phyloP scores from a whole-genome alignment of 2,113 vertebrate genomes.

The Grammomys surdaster region DNA sequence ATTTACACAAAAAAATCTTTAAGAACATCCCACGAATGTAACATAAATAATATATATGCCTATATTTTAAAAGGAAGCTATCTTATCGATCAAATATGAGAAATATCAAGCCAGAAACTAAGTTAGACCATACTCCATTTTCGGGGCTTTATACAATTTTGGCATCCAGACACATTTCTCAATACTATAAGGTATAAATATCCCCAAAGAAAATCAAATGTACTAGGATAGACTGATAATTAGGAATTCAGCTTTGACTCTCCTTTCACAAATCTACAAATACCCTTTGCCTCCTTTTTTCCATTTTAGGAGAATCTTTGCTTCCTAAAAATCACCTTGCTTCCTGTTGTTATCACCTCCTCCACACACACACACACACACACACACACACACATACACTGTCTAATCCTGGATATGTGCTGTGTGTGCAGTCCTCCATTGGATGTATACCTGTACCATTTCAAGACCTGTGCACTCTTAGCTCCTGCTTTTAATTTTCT shows the following conservation, averaged over 20 bases:
- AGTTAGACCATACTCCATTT: conserved; percentile 70
- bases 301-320: conserved; percentile 62
- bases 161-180: conserved; percentile 73
- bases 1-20: conserved; percentile 52
- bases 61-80: conserved; percentile 66
- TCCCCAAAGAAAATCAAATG: conserved; percentile 73
- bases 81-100: conserved; percentile 71
- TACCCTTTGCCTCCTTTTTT: conserved; percentile 70
- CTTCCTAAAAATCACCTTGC: conserved; percentile 10
- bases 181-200: conserved; percentile 73
- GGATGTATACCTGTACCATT: background rate
- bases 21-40: conserved; percentile 37
- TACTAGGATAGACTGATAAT: conserved; percentile 74
- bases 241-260: conserved; percentile 74
- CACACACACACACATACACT: background rate
- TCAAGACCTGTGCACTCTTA: conserved; percentile 14
- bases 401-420: background rate
- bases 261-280: conserved; percentile 77
- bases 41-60: conserved; percentile 4
- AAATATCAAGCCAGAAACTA: conserved; percentile 68
- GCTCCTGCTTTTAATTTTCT: background rate
- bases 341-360: conserved; percentile 37
- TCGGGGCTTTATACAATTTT: conserved; percentile 12
- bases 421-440: background rate
- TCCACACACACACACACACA: background rate